phyloP scores from a whole-genome alignment of 2,113 vertebrate genomes.

The Oxygymnocypris stewartii region DNA sequence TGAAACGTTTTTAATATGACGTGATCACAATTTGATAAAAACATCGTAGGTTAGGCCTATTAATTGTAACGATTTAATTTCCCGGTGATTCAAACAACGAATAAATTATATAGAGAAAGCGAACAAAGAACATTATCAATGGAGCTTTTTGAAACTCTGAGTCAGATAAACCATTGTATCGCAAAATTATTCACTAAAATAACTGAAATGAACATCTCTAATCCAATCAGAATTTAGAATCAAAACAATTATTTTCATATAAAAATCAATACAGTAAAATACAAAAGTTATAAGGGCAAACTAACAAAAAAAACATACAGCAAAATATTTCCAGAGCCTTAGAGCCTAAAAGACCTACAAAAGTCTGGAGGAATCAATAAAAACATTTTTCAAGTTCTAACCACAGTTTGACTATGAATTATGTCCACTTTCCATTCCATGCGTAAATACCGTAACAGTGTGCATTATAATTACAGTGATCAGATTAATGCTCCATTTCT shows the following conservation, averaged over 20 bases:
- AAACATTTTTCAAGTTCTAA: slow-evolving; percentile 22
- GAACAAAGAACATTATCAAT: no score
- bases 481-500: slow-evolving; percentile 4
- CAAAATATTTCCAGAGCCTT: slow-evolving; percentile 24
- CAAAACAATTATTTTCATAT: not conserved
- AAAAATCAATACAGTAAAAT: not conserved
- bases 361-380: slow-evolving; percentile 33
- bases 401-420: slow-evolving; percentile 33
- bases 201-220: no score
- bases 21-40: no score
- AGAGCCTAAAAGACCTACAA: slow-evolving; percentile 37
- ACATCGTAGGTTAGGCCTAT: no score
- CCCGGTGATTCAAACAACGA: no score
- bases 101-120: no score
- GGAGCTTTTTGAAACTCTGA: no score
- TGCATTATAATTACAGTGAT: slow-evolving; percentile 25
- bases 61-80: no score
- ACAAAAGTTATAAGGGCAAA: not conserved
- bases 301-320: not conserved
- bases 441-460: not conserved
- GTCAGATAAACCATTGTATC: no score
- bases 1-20: no score
- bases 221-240: not conserved
- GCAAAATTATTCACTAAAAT: no score
- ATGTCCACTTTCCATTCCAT: not conserved